Conservation (phyloP, 2,888 invertebrate genomes). For the Pollenia amentaria region DNA sequence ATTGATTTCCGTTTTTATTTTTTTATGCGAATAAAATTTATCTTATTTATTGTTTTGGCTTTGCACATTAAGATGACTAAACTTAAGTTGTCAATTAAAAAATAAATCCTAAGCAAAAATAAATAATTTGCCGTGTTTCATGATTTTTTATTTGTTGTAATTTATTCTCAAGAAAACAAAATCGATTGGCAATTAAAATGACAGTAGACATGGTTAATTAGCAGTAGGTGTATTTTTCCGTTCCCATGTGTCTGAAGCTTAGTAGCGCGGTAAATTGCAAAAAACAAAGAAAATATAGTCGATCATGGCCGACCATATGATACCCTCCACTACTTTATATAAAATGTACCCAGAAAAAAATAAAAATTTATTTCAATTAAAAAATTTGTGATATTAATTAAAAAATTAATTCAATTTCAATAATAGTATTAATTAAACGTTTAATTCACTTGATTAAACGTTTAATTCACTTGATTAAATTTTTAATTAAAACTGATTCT, state of each 20-base stretch:
- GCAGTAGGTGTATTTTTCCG: conserved; percentile 46
- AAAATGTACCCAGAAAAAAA: no score
- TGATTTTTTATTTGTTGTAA: conserved; percentile 19
- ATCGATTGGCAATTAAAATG: conserved; percentile 49
- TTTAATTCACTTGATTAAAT: no score
- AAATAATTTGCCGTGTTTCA: conserved; percentile 42
- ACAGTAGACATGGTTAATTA: conserved; percentile 54
- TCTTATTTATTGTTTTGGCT: conserved; percentile 43
- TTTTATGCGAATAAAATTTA: conserved; percentile 15
- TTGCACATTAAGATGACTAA: conserved; percentile 58
- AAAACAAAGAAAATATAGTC: no score
- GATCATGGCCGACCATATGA: no score
- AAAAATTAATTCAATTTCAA: no score
- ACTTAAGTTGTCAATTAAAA: conserved; percentile 62
- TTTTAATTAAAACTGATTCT: no score
- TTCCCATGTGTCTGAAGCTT: conserved; percentile 7
- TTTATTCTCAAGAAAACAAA: conserved; percentile 3
- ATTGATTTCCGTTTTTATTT: conserved; percentile 55
- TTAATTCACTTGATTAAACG: no score
- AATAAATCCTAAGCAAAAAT: conserved; percentile 13
- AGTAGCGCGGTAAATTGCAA: background rate
- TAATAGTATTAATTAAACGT: no score
- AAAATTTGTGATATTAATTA: no score
- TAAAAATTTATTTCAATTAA: no score
- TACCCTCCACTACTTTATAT: no score